Evolutionary conservation across 2,113 vertebrate species (phyloP).

Genomic region (Merops nubicus): DNA sequence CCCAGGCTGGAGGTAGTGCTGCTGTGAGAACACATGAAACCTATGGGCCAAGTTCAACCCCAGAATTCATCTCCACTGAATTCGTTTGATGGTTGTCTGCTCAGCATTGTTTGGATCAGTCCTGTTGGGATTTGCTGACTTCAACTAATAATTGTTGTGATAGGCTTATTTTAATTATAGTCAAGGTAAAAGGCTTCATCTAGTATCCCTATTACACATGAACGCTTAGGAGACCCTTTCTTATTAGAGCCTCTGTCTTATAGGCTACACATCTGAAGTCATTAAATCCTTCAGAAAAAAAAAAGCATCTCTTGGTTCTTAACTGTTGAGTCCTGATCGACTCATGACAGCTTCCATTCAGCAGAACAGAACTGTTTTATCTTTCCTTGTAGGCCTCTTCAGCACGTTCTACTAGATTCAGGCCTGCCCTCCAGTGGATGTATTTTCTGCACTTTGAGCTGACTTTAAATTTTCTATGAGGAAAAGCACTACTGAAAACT

Average conservation of each 20-base stretch:
- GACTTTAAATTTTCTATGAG: not conserved
- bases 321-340: not conserved
- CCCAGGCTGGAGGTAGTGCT: not conserved
- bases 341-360: not conserved
- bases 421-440: not conserved
- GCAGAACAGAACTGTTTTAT: not conserved
- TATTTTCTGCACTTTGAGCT: not conserved
- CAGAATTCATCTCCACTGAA: not conserved
- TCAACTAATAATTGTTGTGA: not conserved
- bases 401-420: not conserved
- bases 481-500: not conserved
- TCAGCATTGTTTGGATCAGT: not conserved
- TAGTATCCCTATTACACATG: not conserved
- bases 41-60: not conserved
- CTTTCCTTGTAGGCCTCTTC: not conserved
- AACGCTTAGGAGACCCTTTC: not conserved
- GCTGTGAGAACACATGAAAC: not conserved
- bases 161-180: not conserved
- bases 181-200: not conserved
- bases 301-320: not conserved
- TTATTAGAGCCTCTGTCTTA: not conserved
- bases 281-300: not conserved
- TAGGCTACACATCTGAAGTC: not conserved
- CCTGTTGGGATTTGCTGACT: not conserved
- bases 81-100: not conserved